phyloP scores from a whole-genome alignment of 1,140 invertebrate genomes.

The Calliphora vicina region DNA sequence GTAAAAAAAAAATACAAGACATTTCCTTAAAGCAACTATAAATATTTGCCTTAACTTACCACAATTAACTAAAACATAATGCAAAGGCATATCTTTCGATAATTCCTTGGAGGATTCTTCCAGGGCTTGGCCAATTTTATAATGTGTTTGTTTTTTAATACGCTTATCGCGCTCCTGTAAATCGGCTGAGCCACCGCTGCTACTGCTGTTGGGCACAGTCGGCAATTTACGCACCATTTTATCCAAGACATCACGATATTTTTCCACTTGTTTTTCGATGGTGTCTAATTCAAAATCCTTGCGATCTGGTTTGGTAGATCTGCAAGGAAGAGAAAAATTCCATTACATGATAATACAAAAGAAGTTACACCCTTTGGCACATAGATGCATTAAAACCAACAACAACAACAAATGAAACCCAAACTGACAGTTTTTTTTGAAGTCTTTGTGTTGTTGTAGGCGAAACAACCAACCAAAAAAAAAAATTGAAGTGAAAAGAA shows the following conservation, averaged over 20 bases:
- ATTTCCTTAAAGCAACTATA: too few relatives aligned
- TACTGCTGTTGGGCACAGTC: constrained; percentile 47
- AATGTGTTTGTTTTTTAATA: constrained; percentile 68
- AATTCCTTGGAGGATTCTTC: constrained; percentile 68
- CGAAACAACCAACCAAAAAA: background rate
- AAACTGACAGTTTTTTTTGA: too few relatives aligned
- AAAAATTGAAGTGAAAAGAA: background rate
- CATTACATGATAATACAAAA: constrained; percentile 29
- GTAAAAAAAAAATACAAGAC: too few relatives aligned
- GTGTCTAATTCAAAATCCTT: constrained; percentile 87
- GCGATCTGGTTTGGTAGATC: constrained; percentile 76
- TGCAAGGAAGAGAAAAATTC: constrained; percentile 58
- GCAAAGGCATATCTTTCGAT: constrained; percentile 67
- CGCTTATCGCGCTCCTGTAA: constrained; percentile 79
- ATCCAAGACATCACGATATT: constrained; percentile 77
- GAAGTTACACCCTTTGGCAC: constrained; percentile 26
- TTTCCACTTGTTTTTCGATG: constrained; percentile 87
- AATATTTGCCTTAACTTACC: constrained; percentile 59
- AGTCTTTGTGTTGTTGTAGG: background rate
- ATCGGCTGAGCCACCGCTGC: constrained; percentile 55
- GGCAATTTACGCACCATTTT: constrained; percentile 74
- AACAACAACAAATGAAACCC: too few relatives aligned
- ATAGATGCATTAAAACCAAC: too few relatives aligned
- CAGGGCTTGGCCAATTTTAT: constrained; percentile 67
- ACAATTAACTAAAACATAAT: constrained; percentile 68